A percentile compares a stretch with the other conserved stretches of the same genome.
These are phyloP conservation scores for Junonia oenone DNA, from an alignment of 2,888 invertebrate species.

Conservation along the genomic window DNA sequence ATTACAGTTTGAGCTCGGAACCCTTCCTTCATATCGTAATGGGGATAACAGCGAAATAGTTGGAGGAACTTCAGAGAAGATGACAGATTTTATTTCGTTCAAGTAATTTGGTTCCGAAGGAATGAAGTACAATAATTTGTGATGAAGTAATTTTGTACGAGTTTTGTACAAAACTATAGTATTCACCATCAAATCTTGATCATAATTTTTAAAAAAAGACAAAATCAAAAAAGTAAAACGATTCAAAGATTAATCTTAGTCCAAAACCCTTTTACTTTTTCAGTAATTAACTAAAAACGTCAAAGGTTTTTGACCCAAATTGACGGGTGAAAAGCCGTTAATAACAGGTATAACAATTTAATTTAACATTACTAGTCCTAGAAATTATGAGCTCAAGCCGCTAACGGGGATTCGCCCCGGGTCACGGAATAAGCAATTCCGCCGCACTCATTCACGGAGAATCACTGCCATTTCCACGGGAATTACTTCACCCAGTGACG, in stretches of 20 bases:
- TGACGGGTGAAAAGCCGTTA: conserved; percentile 9
- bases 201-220: too few species aligned
- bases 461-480: conserved; percentile 8
- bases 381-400: conserved; percentile 13
- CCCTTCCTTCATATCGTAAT: conserved; percentile 23
- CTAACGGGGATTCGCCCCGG: conserved; percentile 18
- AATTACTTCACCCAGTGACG: not conserved
- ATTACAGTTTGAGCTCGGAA: conserved; percentile 24
- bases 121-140: not conserved
- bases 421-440: conserved; percentile 33
- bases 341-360: conserved; percentile 26
- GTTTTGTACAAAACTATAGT: too few species aligned
- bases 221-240: not conserved
- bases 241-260: too few species aligned
- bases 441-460: conserved; percentile 14
- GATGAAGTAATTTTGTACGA: not conserved
- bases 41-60: conserved; percentile 16
- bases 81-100: not conserved
- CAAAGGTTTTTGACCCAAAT: not conserved
- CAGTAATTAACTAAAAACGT: too few species aligned
- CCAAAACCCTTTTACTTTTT: too few species aligned
- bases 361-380: conserved; percentile 26
- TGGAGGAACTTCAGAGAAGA: conserved; percentile 2
- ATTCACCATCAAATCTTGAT: too few species aligned
- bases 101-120: not conserved